Base-by-base conservation (phyloP, 2,113 vertebrate species). In the Chloropsis hardwickii region DNA sequence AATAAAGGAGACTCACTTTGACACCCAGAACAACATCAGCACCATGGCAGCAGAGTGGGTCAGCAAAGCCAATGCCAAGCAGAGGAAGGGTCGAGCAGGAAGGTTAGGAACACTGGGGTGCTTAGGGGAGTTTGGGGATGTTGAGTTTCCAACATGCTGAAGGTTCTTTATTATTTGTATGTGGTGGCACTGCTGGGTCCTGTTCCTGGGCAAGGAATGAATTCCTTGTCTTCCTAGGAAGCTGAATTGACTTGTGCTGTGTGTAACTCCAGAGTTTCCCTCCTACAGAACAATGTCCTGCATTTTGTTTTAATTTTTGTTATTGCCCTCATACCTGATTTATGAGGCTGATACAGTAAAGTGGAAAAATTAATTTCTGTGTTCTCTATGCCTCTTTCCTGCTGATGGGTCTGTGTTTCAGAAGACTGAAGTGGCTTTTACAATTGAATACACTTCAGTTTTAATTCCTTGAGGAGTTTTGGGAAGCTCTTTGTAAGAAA, bases 31-130 rank as follows among this genome's bases (percentile, higher is more conserved):
- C 98, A 99, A 99, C 98, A 99, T 99, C 88, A 99, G 99, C 95
- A 99, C 99, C 1, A 99, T 99, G 99, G 97, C 98, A 7, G 99
- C 99, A 1, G 99, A 99, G 97, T 99, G 99, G 99, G 99, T 99
- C 64, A 99, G 99, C 95, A 97, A 99, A 93, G 99, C 99, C 53
- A 99, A 99, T 21, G 99, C 99, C 94, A 99, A 99, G 92, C 99
- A 99, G 97, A 98, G 99, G 97, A 99, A 98, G 96, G 99, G 99
- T 10, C 98, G 99, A 23, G 99, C 99, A 29, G 99, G 99, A 92
- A 99, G 99, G 99, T 37, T 99, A 82, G 95, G 96, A 17, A 3
- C 40, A 48, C 45, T 5, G 35, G 37, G 2, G 8, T 7, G 31
- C 25, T 21, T 8, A 9, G 40, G 53, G 21, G 15, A 4, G 1